Percentiles rank a stretch among this genome's conserved stretches.
Conservation (phyloP, 2,113 vertebrate genomes). For the Falcunculus frontatus region DNA sequence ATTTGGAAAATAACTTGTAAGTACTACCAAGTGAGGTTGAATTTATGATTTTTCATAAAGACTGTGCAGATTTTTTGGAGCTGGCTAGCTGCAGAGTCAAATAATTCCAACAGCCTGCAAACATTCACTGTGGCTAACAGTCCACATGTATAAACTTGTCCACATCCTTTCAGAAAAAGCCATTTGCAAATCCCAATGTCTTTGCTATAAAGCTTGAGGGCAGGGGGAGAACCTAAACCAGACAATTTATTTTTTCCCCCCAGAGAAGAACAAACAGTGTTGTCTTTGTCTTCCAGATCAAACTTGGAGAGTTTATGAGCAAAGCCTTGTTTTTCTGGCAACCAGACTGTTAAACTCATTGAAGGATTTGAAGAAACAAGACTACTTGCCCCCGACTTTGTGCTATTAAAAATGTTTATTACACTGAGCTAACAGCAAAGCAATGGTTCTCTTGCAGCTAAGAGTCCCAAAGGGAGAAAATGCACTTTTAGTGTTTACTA, state of each 20-base stretch:
- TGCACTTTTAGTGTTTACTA: not conserved
- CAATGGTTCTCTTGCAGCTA: not conserved
- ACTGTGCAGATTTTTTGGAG: not conserved
- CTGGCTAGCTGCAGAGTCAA: not conserved
- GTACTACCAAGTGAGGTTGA: not conserved
- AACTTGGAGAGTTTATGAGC: slow-evolving; percentile 2
- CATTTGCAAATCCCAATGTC: not conserved
- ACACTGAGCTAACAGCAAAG: not conserved
- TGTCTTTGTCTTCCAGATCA: slow-evolving; percentile 26
- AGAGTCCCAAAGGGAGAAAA: not conserved
- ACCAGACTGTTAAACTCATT: not conserved
- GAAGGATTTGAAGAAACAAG: slow-evolving; percentile 9
- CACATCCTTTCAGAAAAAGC: not conserved
- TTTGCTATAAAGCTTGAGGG: not conserved
- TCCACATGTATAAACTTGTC: not conserved
- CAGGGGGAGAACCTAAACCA: not conserved
- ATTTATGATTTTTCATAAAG: slow-evolving; percentile 20
- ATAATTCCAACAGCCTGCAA: not conserved
- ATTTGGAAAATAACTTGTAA: not conserved
- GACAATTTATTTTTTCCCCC: not conserved
- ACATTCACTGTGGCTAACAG: not conserved
- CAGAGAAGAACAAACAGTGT: not conserved
- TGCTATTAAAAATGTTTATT: slow-evolving; percentile 22
- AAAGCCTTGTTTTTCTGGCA: not conserved
- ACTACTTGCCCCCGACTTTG: not conserved